Conservation (phyloP, 2,797 vertebrate genomes). For the Myotis vivesi region DNA sequence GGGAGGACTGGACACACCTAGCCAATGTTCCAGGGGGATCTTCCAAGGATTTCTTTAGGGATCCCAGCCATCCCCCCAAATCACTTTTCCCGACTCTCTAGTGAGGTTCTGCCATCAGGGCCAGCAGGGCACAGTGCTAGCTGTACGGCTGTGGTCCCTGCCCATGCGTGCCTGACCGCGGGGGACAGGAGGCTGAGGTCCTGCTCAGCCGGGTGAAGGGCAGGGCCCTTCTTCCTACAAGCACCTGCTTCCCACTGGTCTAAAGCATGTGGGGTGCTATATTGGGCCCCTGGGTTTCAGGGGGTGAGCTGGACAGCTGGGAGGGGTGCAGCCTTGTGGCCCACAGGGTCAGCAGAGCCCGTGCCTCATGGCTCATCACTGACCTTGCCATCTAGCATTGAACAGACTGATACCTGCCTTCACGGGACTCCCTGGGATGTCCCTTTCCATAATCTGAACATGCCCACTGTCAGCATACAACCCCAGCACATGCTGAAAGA, state of each 20-base stretch:
- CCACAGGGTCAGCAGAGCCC: too few relatives aligned
- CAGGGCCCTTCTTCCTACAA: neutral
- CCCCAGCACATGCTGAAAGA: neutral
- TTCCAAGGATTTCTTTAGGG: neutral
- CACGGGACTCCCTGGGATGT: neutral
- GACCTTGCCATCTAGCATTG: neutral
- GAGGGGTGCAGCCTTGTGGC: neutral
- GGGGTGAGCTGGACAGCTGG: neutral
- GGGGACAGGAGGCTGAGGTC: neutral
- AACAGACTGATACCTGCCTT: neutral
- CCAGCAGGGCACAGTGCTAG: neutral
- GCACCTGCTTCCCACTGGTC: neutral
- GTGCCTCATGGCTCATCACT: neutral
- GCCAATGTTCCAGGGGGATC: neutral
- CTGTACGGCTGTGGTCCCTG: neutral
- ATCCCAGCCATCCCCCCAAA: too few relatives aligned
- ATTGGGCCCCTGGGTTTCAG: neutral
- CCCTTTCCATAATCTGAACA: neutral
- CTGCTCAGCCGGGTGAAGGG: accelerated
- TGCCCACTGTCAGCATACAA: neutral
- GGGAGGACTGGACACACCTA: neutral
- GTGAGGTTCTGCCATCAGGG: neutral
- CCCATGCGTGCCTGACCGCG: neutral
- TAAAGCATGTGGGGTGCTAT: neutral
- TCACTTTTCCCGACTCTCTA: neutral